Base-by-base conservation (phyloP, 2,797 vertebrate genomes). In the Linurgus olivaceus region DNA sequence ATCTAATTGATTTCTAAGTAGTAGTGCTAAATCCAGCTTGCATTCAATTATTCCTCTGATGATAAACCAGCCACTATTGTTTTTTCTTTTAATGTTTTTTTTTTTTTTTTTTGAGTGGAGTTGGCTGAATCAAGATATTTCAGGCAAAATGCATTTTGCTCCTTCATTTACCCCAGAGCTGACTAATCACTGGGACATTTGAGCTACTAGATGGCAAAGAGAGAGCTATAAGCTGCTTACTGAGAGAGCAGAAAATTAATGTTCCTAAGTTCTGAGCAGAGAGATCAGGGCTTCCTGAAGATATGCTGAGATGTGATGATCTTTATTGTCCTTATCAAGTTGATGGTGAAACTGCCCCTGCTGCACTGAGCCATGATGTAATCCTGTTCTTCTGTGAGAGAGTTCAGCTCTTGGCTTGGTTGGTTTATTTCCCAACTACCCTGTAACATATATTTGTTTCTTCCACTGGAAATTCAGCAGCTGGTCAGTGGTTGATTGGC, bases 91-190 rank as follows among this genome's bases (percentile, higher is more conserved):
- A 14, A 55, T 63, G n/a, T 12, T 37, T 37, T n/a, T 81, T 76
- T 51, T 50, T 75, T 94, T n/a, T 81, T 76, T 70, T 52, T 77
- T 94, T 82, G 38, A 82, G 67, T 68, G 31, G 26, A 86, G 45
- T 77, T 92, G 68, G 44, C 77, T 97, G 93, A 88, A 92, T 96
- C 15, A 54, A 94, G 74, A 88, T 82, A 28, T 70, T 89, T 91
- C 40, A 88, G 91, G 70, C 74, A 83, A 67, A 73, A 84, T 73
- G 11, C 25, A 74, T 37, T 61, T 31, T 62, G 21, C 26, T 77
- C 59, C 8, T 62, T 29, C 21, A 28, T 94, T 92, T 92, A 62
- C 81, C 42, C 66, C 9, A 50, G 81, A 74, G 11, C 9, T 71
- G 42, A 47, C 86, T 86, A 55, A 95, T 95, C 66, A 59, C 61